These are phyloP conservation scores for Picus viridis DNA, from an alignment of 2,797 vertebrate genomes.

Conservation along the genomic window DNA sequence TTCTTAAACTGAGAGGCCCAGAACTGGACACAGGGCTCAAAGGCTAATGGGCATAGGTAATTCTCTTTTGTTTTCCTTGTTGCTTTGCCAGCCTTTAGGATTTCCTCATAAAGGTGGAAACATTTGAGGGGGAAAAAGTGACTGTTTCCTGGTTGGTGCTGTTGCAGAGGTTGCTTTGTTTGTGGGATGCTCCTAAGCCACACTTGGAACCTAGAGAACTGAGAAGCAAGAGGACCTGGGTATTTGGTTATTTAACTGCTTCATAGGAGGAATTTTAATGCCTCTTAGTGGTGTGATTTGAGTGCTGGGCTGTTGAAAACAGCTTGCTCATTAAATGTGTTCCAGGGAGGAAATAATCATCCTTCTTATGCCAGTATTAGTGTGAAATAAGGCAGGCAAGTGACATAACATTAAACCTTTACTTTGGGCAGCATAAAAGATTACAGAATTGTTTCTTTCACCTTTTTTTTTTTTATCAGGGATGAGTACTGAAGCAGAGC, in stretches of 20 bases:
- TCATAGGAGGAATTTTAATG: slow-evolving; percentile 42
- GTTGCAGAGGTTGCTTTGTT: not conserved
- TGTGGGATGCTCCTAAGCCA: not conserved
- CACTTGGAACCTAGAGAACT: not conserved
- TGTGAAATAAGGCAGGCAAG: not conserved
- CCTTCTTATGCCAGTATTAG: not conserved
- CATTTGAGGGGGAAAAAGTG: not conserved
- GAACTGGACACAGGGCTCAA: too few relatives aligned
- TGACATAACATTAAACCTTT: not conserved
- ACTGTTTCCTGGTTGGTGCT: not conserved
- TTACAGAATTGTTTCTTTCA: not conserved
- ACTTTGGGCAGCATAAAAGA: not conserved
- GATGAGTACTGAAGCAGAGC: slow-evolving; percentile 86
- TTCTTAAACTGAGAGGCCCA: too few relatives aligned
- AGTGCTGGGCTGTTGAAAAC: not conserved
- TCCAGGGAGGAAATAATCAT: not conserved
- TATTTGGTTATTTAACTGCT: slow-evolving; percentile 25
- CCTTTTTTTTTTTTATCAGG: slow-evolving; percentile 62
- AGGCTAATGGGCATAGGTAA: not conserved
- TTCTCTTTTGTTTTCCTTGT: too few relatives aligned
- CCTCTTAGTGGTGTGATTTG: not conserved
- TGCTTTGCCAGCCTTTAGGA: not conserved
- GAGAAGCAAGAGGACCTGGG: not conserved
- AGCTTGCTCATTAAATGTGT: not conserved
- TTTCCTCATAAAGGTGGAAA: not conserved